A percentile compares a stretch with the other conserved stretches of the same genome.
phyloP scores from a whole-genome alignment of 92 coral and sea anemone genomes.

The Phenganax stokvisi region DNA sequence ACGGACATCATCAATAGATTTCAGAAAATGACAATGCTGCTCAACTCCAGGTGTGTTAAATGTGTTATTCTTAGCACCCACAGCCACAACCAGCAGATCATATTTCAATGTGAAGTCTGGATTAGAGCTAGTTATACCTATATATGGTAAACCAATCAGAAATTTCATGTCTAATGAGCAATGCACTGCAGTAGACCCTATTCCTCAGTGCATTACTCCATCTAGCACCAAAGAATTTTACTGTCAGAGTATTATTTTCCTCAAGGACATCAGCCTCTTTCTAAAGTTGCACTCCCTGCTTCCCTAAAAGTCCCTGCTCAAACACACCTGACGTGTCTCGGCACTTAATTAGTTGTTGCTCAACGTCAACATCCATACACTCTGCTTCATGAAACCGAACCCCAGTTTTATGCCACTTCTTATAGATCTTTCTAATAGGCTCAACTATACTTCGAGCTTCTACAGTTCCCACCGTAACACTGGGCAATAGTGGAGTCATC shows the following conservation, averaged over 20 bases:
- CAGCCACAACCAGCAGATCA: slow-evolving; percentile 31
- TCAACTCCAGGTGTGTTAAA: slow-evolving; percentile 31
- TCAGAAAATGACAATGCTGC: slow-evolving; percentile 29
- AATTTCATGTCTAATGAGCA: neutral
- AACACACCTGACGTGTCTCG: slow-evolving; percentile 28
- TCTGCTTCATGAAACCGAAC: slow-evolving; percentile 35
- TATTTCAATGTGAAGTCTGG: slow-evolving; percentile 27
- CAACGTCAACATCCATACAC: slow-evolving; percentile 24
- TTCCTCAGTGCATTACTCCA: too few species aligned
- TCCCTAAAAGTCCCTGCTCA: neutral
- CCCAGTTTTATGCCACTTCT: slow-evolving; percentile 31
- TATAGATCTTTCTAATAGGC: slow-evolving; percentile 33
- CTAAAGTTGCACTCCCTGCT: too few species aligned
- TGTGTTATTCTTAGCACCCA: slow-evolving; percentile 22
- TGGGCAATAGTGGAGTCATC: slow-evolving; percentile 35
- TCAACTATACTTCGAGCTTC: slow-evolving; percentile 40
- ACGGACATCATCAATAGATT: slow-evolving; percentile 26
- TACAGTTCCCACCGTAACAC: slow-evolving; percentile 37
- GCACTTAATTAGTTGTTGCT: slow-evolving; percentile 19
- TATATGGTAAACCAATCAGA: neutral
- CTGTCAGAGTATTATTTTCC: too few species aligned
- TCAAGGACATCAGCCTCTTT: too few species aligned
- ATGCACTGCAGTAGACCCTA: too few species aligned
- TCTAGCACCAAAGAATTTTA: too few species aligned
- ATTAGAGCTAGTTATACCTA: slow-evolving; percentile 20